Conservation (phyloP, 1,140 invertebrate genomes). For the Drosophila neocordata region DNA sequence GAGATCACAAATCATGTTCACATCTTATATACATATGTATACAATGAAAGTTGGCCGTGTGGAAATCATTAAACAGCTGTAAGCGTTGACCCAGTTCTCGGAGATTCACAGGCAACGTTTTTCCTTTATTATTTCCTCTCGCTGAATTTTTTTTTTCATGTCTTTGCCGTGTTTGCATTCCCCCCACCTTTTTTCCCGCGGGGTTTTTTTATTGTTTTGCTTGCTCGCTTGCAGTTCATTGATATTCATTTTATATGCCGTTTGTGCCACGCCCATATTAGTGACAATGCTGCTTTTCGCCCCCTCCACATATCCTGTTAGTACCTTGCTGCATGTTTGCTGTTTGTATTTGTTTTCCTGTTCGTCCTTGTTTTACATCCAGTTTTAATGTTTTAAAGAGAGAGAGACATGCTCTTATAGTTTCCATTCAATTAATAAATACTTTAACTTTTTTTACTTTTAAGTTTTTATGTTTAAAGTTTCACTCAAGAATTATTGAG, state of each 20-base stretch:
- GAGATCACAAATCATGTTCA: no score
- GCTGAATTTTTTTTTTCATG: constrained; percentile 15
- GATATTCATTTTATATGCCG: constrained; percentile 56
- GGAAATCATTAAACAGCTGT: constrained; percentile 1
- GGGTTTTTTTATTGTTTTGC: constrained; percentile 31
- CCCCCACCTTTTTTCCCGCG: neutral
- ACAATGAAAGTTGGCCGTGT: neutral
- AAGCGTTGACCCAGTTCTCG: constrained; percentile 9
- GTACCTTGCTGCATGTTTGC: neutral
- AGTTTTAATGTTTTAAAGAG: neutral
- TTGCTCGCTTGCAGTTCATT: constrained; percentile 50
- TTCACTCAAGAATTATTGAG: neutral
- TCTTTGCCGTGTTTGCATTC: constrained; percentile 19
- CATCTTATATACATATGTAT: neutral
- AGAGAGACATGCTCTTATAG: neutral
- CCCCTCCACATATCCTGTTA: neutral
- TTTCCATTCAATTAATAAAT: neutral
- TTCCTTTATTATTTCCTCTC: constrained; percentile 11
- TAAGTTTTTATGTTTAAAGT: no score
- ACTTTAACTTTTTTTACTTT: no score
- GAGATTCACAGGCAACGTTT: neutral
- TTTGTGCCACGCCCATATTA: constrained; percentile 48
- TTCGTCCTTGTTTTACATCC: neutral
- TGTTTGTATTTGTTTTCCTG: neutral
- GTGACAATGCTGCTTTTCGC: neutral